phyloP scores from a whole-genome alignment of 64 coral and sea anemone species.

The Trachythela sp. region DNA sequence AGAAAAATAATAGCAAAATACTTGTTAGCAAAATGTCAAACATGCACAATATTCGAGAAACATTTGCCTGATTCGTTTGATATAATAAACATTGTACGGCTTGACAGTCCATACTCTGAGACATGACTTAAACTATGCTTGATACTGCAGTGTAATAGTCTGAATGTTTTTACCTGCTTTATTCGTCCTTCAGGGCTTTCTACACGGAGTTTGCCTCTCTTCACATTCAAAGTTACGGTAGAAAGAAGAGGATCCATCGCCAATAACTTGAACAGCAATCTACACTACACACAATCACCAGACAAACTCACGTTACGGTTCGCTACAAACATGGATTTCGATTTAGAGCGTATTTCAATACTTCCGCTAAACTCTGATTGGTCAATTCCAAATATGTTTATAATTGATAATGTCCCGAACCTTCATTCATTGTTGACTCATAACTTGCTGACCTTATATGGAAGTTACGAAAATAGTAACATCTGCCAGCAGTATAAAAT shows the following conservation, averaged over 20 bases:
- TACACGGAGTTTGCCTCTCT: slow-evolving; percentile 70
- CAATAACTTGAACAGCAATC: slow-evolving; percentile 56
- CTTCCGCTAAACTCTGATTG: slow-evolving; percentile 71
- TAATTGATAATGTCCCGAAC: slow-evolving; percentile 20
- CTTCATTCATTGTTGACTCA: slow-evolving; percentile 10
- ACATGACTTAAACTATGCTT: neutral
- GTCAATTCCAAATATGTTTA: slow-evolving; percentile 32
- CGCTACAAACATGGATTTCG: slow-evolving; percentile 71
- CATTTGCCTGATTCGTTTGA: neutral
- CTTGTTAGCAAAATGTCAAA: neutral
- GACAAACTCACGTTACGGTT: slow-evolving; percentile 49
- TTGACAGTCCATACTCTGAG: neutral
- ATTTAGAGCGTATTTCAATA: slow-evolving; percentile 70
- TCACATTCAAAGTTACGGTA: slow-evolving; percentile 81
- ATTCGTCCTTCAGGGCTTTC: slow-evolving; percentile 84
- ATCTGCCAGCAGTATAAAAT: slow-evolving; percentile 64
- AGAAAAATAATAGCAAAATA: neutral
- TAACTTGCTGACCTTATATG: slow-evolving; percentile 77
- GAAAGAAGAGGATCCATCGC: slow-evolving; percentile 95
- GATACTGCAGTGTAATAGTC: neutral
- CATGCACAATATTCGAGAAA: neutral
- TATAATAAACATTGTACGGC: neutral
- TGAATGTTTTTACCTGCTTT: slow-evolving; percentile 64
- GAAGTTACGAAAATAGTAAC: slow-evolving; percentile 93
- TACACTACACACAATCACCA: slow-evolving; percentile 39